Evolutionary conservation across 2,888 invertebrate species (phyloP).

Genomic region (Alloplasta piceator): DNA sequence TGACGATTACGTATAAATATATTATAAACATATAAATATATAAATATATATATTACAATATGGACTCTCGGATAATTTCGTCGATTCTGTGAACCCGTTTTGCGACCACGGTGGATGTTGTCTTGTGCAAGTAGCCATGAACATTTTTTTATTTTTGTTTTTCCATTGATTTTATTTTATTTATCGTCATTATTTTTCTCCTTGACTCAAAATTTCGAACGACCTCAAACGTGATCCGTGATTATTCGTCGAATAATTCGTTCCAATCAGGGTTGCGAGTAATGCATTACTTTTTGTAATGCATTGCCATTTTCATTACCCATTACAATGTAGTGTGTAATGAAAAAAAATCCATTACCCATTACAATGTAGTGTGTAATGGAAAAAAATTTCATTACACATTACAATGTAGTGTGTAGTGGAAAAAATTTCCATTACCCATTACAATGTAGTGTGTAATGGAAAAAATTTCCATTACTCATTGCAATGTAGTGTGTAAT

Average conservation of each 20-base stretch:
- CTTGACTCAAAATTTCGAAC: constrained; percentile 17
- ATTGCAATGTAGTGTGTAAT: no score
- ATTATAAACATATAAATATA: constrained; percentile 64
- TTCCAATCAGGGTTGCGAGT: no score
- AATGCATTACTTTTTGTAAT: no score
- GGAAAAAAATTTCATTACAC: no score
- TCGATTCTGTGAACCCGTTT: constrained; percentile 62
- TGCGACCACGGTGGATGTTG: constrained; percentile 64
- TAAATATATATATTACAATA: constrained; percentile 40
- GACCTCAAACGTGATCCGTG: constrained; percentile 18
- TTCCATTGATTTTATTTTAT: constrained; percentile 24
- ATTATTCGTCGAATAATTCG: constrained; percentile 39
- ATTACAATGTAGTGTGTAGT: no score
- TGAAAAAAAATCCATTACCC: no score
- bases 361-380: no score
- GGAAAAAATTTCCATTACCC: no score
- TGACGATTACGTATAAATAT: constrained; percentile 60
- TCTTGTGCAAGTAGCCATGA: constrained; percentile 45
- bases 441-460: no score
- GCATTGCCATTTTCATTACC: no score
- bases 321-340: no score
- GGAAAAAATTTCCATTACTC: no score
- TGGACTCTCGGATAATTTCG: constrained; percentile 59
- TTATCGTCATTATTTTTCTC: constrained; percentile 10
- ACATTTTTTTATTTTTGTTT: constrained; percentile 9